Conservation (phyloP, 2,888 invertebrate genomes). For the Seira ritae region DNA sequence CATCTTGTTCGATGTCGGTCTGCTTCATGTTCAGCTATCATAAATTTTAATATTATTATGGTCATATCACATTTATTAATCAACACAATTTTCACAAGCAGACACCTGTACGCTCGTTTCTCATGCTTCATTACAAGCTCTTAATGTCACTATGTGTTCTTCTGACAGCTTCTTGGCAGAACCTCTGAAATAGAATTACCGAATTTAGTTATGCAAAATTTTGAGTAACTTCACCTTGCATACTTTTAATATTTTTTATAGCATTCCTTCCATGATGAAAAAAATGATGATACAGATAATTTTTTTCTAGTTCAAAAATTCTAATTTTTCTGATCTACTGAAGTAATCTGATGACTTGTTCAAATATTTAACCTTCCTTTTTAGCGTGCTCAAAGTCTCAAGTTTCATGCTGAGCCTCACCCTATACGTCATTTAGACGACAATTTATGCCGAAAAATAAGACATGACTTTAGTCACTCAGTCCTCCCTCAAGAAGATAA, state of each 20-base stretch:
- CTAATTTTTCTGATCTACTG: too few species aligned
- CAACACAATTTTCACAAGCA: background rate
- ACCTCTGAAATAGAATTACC: background rate
- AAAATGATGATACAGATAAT: background rate
- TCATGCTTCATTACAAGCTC: too few species aligned
- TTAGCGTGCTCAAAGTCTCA: background rate
- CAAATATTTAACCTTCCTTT: slow-evolving; percentile 22
- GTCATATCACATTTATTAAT: background rate
- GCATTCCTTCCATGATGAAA: background rate
- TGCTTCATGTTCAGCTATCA: background rate
- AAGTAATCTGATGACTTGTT: too few species aligned
- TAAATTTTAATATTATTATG: background rate
- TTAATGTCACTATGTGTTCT: background rate
- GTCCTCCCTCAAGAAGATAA: slow-evolving; percentile 30
- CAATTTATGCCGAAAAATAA: slow-evolving; percentile 53
- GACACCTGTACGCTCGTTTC: background rate
- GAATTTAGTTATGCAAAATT: background rate
- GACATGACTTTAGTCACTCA: slow-evolving; percentile 49
- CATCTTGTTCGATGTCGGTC: background rate
- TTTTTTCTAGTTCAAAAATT: too few species aligned
- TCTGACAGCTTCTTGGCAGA: background rate
- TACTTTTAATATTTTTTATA: background rate
- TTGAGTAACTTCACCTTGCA: background rate
- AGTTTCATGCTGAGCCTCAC: slow-evolving; percentile 54
- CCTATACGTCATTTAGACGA: slow-evolving; percentile 41